These are phyloP conservation scores for Myotis brandtii DNA, from an alignment of 2,113 vertebrate species.

Conservation along the genomic window DNA sequence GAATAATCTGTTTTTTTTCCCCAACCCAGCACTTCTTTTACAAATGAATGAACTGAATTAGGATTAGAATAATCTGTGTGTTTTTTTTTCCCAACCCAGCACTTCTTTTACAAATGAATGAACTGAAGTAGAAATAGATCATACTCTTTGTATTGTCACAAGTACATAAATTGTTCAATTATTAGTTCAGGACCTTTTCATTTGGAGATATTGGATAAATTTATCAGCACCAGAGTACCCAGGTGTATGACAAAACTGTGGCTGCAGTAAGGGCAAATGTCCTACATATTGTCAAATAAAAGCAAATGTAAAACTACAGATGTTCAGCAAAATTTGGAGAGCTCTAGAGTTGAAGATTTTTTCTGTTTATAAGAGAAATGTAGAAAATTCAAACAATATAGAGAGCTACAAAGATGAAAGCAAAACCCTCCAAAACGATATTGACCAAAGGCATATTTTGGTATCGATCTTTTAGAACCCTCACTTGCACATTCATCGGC, in stretches of 20 bases:
- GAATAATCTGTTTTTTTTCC: background rate
- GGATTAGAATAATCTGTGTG: background rate
- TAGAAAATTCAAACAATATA: background rate
- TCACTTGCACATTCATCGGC: background rate
- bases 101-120: background rate
- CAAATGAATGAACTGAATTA: background rate
- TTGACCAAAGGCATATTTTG: background rate
- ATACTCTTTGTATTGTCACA: background rate
- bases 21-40: background rate
- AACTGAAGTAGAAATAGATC: background rate
- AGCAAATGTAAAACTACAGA: background rate
- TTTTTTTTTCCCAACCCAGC: background rate
- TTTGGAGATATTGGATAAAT: background rate
- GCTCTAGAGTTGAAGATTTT: background rate
- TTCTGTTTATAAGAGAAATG: constrained; percentile 17
- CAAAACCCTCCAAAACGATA: background rate
- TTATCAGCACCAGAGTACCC: background rate
- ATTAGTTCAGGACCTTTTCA: background rate
- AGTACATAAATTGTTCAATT: background rate
- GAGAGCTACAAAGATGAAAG: background rate
- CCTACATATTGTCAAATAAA: background rate
- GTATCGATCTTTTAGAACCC: background rate
- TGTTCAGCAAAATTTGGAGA: background rate
- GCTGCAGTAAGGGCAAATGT: background rate
- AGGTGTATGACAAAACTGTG: background rate